A percentile compares a stretch with the other conserved stretches of the same genome.
Evolutionary conservation across 2,888 invertebrate species (phyloP).

Genomic region (Dolichomitus sp.): DNA sequence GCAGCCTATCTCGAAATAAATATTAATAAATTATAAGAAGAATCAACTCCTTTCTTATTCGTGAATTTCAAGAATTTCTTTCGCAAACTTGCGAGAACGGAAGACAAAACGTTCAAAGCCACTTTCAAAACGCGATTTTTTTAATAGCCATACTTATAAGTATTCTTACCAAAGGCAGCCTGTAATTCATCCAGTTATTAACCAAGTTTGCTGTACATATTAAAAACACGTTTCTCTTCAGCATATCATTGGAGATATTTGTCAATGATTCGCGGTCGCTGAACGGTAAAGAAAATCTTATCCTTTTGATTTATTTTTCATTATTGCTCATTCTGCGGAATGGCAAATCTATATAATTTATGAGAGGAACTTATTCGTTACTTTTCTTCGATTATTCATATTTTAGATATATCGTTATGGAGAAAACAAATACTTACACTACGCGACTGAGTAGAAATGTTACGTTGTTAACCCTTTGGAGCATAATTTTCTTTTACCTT

Average conservation of each 20-base stretch:
- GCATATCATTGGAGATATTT: conserved; percentile 42
- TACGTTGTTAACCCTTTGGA: conserved; percentile 17
- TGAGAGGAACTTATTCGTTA: conserved; percentile 63
- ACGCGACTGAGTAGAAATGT: conserved; percentile 18
- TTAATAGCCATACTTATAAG: conserved; percentile 51
- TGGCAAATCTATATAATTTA: conserved; percentile 67
- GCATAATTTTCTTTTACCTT: neutral
- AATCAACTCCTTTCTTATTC: conserved; percentile 33
- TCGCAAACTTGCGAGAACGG: neutral
- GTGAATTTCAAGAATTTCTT: conserved; percentile 23
- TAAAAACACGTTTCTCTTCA: conserved; percentile 33
- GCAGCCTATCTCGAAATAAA: conserved; percentile 12
- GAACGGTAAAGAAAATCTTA: conserved; percentile 42
- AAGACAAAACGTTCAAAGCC: conserved; percentile 10
- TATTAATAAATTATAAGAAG: conserved; percentile 29
- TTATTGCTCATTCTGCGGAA: conserved; percentile 62
- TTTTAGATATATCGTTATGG: conserved; percentile 55
- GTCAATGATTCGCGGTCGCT: conserved; percentile 30
- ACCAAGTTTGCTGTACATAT: conserved; percentile 63
- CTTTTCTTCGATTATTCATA: conserved; percentile 53
- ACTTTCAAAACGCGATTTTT: conserved; percentile 9
- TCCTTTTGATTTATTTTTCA: conserved; percentile 59
- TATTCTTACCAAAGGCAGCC: conserved; percentile 71
- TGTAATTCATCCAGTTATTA: conserved; percentile 61
- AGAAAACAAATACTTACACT: conserved; percentile 1